These are phyloP conservation scores for Speoplatyrhinus poulsoni DNA, from an alignment of 2,113 vertebrate genomes.

Conservation along the genomic window DNA sequence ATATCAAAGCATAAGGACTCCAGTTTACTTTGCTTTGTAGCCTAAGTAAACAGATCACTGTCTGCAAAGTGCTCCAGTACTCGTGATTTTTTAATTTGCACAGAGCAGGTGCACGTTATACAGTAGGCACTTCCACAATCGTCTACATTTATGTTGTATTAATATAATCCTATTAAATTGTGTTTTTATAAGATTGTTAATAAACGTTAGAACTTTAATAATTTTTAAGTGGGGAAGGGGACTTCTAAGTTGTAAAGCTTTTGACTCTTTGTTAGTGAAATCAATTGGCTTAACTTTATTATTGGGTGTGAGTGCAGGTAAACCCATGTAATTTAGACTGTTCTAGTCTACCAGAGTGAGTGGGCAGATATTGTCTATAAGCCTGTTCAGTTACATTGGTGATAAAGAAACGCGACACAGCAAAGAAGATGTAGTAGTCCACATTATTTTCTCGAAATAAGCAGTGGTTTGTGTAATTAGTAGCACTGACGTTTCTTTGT, in stretches of 20 bases:
- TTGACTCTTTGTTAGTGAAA: not conserved
- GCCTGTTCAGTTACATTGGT: too few species aligned
- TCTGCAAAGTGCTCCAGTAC: too few species aligned
- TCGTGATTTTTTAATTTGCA: not conserved
- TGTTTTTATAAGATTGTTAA: not conserved
- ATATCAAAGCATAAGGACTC: too few species aligned
- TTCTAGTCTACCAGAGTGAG: not conserved
- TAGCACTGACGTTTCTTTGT: constrained; percentile 59
- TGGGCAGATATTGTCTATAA: constrained; percentile 7
- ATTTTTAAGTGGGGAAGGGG: constrained; percentile 1
- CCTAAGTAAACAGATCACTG: too few species aligned
- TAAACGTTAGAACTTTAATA: constrained; percentile 11
- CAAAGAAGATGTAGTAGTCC: constrained; percentile 27
- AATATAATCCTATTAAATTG: not conserved
- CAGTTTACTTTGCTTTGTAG: too few species aligned
- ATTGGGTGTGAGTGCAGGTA: too few species aligned
- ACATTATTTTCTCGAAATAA: constrained; percentile 43
- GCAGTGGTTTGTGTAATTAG: constrained; percentile 55
- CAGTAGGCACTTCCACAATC: too few species aligned
- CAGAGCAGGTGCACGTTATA: not conserved
- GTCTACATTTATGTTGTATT: not conserved
- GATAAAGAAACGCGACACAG: too few species aligned
- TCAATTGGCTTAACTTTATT: too few species aligned
- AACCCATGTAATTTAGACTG: too few species aligned
- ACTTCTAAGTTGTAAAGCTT: not conserved